These are phyloP conservation scores for Ophthalmolycus amberensis DNA, from an alignment of 2,113 vertebrate genomes.

Conservation along the genomic window DNA sequence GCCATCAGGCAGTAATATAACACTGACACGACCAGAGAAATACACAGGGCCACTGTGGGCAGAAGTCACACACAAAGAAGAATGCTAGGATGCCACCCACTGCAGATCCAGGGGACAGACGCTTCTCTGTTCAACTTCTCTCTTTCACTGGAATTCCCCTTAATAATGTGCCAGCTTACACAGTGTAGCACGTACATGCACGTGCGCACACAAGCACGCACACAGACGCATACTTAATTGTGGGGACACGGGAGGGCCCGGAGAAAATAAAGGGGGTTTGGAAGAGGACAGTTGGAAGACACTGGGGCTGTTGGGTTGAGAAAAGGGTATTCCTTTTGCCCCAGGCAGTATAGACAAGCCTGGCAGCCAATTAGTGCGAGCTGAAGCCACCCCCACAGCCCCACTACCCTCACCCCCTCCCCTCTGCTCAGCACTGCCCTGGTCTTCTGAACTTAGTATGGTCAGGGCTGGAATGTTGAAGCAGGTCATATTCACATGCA, in stretches of 20 bases:
- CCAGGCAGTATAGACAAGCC: conserved; percentile 63
- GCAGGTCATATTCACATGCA: conserved; percentile 77
- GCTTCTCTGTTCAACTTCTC: conserved; percentile 77
- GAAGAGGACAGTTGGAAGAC: conserved; percentile 69
- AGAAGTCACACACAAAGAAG: conserved; percentile 79
- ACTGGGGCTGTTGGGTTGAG: conserved; percentile 39
- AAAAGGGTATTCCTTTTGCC: conserved; percentile 59
- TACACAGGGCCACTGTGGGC: conserved; percentile 74
- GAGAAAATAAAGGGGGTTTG: conserved; percentile 39
- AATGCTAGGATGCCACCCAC: conserved; percentile 82
- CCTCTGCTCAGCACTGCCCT: conserved; percentile 43
- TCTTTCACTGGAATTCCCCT: conserved; percentile 81
- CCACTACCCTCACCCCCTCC: conserved; percentile 31
- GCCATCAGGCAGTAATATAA: conserved; percentile 58
- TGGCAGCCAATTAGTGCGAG: conserved; percentile 71
- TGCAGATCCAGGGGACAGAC: conserved; percentile 77
- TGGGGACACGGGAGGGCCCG: conserved; percentile 25
- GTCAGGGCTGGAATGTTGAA: conserved; percentile 70
- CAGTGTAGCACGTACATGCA: conserved; percentile 54
- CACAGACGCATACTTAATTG: conserved; percentile 30
- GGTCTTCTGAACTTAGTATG: conserved; percentile 71
- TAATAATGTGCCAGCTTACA: conserved; percentile 75
- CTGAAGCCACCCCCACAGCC: conserved; percentile 35
- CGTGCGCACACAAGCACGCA: conserved; percentile 49
- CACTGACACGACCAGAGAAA: conserved; percentile 58